A percentile compares a stretch with the other conserved stretches of the same genome.
Conservation (phyloP, 2,888 invertebrate species). For the Rhagophthalmus giganteus region DNA sequence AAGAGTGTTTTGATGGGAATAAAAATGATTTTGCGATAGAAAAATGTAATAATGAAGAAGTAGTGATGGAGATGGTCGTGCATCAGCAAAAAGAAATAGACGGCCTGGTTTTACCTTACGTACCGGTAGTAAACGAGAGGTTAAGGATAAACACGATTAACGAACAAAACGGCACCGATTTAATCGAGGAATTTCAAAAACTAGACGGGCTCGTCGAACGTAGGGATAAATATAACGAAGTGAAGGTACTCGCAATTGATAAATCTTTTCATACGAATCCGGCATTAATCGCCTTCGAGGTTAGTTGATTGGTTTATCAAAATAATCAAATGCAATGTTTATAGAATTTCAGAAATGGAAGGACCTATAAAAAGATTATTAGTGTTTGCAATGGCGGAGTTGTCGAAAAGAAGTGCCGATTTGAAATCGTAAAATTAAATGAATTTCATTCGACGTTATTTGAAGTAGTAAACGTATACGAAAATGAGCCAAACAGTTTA, state of each 20-base stretch:
- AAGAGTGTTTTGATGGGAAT: no score
- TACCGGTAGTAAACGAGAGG: constrained; percentile 27
- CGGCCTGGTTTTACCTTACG: constrained; percentile 20
- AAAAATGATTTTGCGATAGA: no score
- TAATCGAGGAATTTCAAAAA: constrained; percentile 13
- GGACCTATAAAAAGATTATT: constrained; percentile 23
- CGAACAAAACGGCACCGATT: constrained; percentile 7
- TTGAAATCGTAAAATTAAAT: constrained; percentile 14
- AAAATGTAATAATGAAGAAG: no score
- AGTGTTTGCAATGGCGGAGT: constrained; percentile 26
- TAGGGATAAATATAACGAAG: constrained; percentile 4
- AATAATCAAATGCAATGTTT: constrained; percentile 7
- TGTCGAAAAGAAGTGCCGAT: constrained; percentile 21
- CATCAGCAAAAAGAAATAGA: constrained; percentile 1
- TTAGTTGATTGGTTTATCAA: neutral
- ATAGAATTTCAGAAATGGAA: constrained; percentile 26
- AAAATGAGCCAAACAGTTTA: no score
- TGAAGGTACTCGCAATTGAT: constrained; percentile 19
- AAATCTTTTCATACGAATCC: constrained; percentile 7
- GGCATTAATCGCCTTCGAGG: constrained; percentile 8
- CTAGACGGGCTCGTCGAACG: constrained; percentile 10
- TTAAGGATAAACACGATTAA: constrained; percentile 13
- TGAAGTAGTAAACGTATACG: no score
- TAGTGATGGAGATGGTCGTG: no score
- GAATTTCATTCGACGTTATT: constrained; percentile 10